A percentile compares a stretch with the other conserved stretches of the same genome.
These are phyloP conservation scores for Orthonychiurus folsomi DNA, from an alignment of 2,888 invertebrate species.

Conservation along the genomic window DNA sequence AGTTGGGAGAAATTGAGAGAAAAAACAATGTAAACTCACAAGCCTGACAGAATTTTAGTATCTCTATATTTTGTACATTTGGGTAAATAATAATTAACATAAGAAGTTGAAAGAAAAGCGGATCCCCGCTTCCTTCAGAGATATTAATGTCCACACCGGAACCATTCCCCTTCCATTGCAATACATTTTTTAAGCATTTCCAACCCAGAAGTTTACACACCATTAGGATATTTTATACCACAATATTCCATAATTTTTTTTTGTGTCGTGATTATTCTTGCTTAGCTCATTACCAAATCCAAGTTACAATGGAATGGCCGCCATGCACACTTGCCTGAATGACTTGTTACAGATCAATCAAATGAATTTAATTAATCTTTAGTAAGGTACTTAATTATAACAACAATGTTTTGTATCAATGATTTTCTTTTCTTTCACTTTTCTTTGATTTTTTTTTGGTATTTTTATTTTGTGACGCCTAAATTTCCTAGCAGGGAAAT, in stretches of 20 bases:
- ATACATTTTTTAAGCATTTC: too few species aligned
- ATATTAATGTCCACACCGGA: too few species aligned
- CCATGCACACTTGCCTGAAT: not conserved
- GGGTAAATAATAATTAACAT: too few species aligned
- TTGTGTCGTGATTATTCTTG: not conserved
- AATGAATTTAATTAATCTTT: not conserved
- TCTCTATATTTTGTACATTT: too few species aligned
- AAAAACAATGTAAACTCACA: too few species aligned
- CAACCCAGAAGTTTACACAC: too few species aligned
- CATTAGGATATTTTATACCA: not conserved
- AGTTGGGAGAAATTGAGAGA: too few species aligned
- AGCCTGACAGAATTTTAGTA: too few species aligned
- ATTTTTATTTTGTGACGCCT: not conserved
- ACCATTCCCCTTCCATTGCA: too few species aligned
- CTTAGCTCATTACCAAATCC: not conserved
- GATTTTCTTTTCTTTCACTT: not conserved
- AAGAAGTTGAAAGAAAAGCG: too few species aligned
- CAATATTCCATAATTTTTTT: not conserved
- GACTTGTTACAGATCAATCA: not conserved
- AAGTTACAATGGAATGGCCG: not conserved
- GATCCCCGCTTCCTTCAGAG: too few species aligned
- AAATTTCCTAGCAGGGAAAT: too few species aligned
- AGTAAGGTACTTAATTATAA: not conserved
- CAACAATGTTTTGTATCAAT: not conserved
- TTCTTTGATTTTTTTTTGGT: not conserved